Evolutionary conservation across 2,113 vertebrate genomes (phyloP).

Genomic region (Melospiza georgiana): DNA sequence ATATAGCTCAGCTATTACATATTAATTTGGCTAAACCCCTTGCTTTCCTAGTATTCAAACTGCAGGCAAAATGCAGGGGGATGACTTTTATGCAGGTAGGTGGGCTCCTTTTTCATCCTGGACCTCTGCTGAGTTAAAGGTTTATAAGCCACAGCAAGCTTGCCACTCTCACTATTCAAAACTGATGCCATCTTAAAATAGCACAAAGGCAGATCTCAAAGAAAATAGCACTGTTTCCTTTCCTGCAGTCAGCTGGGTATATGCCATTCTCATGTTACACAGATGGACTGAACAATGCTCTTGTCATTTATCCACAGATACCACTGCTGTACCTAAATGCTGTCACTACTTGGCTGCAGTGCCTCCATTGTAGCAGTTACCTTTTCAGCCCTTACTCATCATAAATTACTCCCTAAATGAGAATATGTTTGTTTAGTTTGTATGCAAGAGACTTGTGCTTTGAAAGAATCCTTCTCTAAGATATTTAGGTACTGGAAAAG

Average conservation of each 20-base stretch:
- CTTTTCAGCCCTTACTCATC: not conserved
- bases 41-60: constrained; percentile 5
- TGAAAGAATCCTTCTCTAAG: not conserved
- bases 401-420: not conserved
- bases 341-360: not conserved
- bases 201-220: constrained; percentile 9
- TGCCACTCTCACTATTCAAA: not conserved
- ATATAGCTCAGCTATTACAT: constrained; percentile 2
- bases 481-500: not conserved
- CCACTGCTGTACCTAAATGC: not conserved
- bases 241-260: not conserved
- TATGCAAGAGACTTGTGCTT: not conserved
- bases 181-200: constrained; percentile 4
- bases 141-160: constrained; percentile 26
- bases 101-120: not conserved
- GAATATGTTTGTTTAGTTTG: not conserved
- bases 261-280: not conserved
- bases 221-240: not conserved
- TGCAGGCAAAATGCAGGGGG: not conserved
- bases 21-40: not conserved
- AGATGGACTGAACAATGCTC: not conserved
- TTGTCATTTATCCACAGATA: not conserved
- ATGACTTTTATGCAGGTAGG: not conserved
- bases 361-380: not conserved
- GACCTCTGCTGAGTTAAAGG: constrained; percentile 22